phyloP scores from a whole-genome alignment of 2,797 vertebrate genomes.

The Alosa sapidissima region DNA sequence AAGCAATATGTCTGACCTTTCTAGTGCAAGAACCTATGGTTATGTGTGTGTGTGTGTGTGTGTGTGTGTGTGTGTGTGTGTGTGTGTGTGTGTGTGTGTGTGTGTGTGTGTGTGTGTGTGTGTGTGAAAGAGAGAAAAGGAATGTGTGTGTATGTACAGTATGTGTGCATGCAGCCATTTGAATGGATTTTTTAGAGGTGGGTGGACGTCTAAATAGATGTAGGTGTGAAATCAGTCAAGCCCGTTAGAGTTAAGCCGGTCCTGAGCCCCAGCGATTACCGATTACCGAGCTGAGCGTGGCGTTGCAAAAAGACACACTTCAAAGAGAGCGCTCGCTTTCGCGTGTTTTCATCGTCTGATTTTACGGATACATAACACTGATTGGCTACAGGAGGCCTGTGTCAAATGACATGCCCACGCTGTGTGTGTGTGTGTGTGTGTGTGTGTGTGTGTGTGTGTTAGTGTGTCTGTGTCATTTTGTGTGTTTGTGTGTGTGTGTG shows the following conservation, averaged over 20 bases:
- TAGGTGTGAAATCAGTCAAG: neutral
- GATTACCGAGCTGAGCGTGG: neutral
- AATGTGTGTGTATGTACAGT: neutral
- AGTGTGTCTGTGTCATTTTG: neutral
- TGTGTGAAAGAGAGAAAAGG: neutral
- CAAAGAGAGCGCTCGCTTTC: neutral
- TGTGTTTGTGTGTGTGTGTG: neutral
- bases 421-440: conserved; percentile 6
- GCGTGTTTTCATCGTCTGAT: neutral
- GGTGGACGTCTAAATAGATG: neutral
- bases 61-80: neutral
- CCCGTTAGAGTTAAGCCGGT: neutral
- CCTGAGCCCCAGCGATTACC: neutral
- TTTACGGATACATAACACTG: neutral
- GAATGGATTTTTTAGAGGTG: neutral
- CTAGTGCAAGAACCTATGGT: neutral
- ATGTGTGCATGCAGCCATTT: neutral
- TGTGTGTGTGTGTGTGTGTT: neutral
- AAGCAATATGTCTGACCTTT: neutral
- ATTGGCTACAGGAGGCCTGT: neutral
- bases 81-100: neutral
- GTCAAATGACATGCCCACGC: neutral
- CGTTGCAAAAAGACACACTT: neutral
- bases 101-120: neutral
- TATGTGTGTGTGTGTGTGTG: neutral